These are phyloP conservation scores for Phenacoccus solenopsis DNA, from an alignment of 1,140 invertebrate genomes.

Conservation along the genomic window DNA sequence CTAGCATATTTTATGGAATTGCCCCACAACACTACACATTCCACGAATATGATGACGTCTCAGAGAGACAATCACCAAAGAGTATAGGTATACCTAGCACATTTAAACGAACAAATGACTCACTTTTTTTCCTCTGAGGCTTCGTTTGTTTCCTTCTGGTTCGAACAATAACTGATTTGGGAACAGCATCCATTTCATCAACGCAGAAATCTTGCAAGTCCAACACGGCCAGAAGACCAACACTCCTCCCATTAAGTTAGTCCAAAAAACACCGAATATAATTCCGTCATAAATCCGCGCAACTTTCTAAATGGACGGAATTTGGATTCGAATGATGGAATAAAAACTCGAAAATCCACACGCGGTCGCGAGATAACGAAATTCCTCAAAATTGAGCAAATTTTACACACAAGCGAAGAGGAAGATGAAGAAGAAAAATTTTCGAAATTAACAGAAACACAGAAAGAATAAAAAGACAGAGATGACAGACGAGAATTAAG, in stretches of 20 bases:
- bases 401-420: neutral
- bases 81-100: too few species aligned
- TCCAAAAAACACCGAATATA: neutral
- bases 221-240: neutral
- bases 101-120: too few species aligned
- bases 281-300: neutral
- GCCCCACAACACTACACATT: neutral
- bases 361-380: neutral
- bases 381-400: neutral
- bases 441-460: neutral
- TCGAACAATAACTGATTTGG: neutral
- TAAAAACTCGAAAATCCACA: neutral
- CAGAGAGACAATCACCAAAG: neutral
- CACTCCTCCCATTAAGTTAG: constrained; percentile 11
- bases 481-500: neutral
- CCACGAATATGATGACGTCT: neutral
- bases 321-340: neutral
- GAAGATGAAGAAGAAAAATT: neutral
- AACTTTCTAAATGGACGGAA: neutral
- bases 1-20: neutral
- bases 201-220: neutral
- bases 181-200: neutral
- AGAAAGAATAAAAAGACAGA: neutral
- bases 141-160: neutral
- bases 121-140: constrained; percentile 3